These are phyloP conservation scores for Chaunax sp. DNA, from an alignment of 2,797 vertebrate genomes.

Conservation along the genomic window DNA sequence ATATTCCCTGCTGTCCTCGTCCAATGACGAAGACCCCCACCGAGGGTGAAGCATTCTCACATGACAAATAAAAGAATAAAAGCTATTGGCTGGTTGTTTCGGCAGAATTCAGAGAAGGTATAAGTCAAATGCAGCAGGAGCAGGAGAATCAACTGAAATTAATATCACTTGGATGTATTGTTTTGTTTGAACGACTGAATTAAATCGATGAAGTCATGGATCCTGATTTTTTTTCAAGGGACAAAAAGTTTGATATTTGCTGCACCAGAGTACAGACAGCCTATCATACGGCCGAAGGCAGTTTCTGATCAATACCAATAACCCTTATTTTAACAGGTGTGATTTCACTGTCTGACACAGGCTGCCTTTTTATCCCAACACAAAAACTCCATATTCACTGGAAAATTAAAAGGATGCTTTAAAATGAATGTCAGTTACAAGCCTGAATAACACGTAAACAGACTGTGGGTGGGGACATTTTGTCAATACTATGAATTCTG, in stretches of 20 bases:
- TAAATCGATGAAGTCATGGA: constrained; percentile 5
- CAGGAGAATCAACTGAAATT: no score
- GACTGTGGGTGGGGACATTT: not conserved
- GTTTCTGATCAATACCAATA: constrained; percentile 56
- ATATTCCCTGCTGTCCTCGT: no score
- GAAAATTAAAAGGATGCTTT: constrained; percentile 39
- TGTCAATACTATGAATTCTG: constrained; percentile 18
- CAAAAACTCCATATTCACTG: not conserved
- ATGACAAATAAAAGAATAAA: no score
- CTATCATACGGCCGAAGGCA: constrained; percentile 19
- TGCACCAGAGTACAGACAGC: constrained; percentile 13
- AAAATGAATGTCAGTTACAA: constrained; percentile 17
- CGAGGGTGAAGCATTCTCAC: no score
- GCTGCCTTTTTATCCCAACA: not conserved
- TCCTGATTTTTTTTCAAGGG: not conserved
- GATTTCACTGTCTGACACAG: constrained; percentile 32
- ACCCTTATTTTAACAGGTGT: constrained; percentile 40
- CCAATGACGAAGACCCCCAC: no score
- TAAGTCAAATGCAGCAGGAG: no score
- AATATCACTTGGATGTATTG: no score
- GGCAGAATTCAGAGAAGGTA: no score
- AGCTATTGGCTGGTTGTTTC: no score
- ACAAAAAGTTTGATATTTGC: constrained; percentile 34
- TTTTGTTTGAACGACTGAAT: no score
- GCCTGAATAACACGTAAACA: not conserved